Base-by-base conservation (phyloP, 2,113 vertebrate species). In the Phyllostomus hastatus region DNA sequence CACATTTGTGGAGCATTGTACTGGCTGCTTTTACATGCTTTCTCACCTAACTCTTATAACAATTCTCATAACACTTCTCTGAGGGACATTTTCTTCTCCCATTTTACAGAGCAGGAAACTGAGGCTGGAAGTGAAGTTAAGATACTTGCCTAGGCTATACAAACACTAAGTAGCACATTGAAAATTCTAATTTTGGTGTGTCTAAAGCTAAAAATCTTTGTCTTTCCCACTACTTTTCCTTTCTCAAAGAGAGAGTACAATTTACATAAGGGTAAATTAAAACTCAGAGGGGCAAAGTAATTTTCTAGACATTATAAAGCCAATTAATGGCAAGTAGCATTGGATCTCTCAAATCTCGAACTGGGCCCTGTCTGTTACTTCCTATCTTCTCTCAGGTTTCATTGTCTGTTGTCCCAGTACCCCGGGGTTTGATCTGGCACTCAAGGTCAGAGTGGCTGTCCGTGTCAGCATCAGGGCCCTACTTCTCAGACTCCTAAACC, bases 151-250 rank as follows among this genome's bases (percentile, higher is more conserved):
- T 66, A 41, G 33, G 28, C 35, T 72, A 64, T 31, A n/a, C 5
- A 81, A 35, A 76, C 22, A 79, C 26, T 72, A 67, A 80, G 19
- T 15, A n/a, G n/a, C 64, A 84, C 33, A 79, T 11, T 4, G 35
- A 35, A 86, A 79, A 93, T 46, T 73, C 28, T 48, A 57, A 83
- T n/a, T 31, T 24, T 81, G 14, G 52, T n/a, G 24, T 82, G 78
- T 94, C n/a, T 73, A 33, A 93, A 70, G 81, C 66, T 91, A 91
- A 91, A 88, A 93, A 64, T 70, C 46, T 83, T 48, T 69, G 61
- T 24, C 95, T 90, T 76, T 17, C 59, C 35, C 19, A 41, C 14
- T 12, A 70, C 12, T 57, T 88, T 61, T 38, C 22, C 43, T 90
- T 90, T 64, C 52, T 94, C 33, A 87, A 54, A 81, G 50, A 88